Base-by-base conservation (phyloP, 2,113 vertebrate species). In the Paratilapia polleni region DNA sequence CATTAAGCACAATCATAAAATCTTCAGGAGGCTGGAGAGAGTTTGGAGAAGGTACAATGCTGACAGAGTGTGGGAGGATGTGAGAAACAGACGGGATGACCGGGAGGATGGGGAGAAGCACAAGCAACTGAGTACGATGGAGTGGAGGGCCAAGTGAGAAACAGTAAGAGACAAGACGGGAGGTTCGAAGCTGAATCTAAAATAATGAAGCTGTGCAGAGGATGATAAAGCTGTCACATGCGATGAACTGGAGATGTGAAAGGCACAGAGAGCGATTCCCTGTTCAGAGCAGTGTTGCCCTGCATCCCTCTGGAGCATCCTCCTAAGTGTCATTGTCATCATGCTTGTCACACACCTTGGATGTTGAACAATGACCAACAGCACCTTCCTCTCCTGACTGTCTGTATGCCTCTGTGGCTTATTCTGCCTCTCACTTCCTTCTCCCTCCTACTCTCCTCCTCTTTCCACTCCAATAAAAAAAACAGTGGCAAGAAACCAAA, bases 1-100 rank as follows among this genome's bases (percentile, higher is more conserved):
- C 85, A 94, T 95, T 96, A 82, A 96, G 88, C 79, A 84, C 61
- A 82, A 87, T 91, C 89, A 94, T 94, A 82, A 94, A 95, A 94
- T 92, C 78, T 94, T 93, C 87, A 93, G 86, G 78, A 93, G 87
- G 83, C 66, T 86, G 83, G 24, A 78, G 87, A 87, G 85, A 89
- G 83, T 75, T 82, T 77, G 86, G 83, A 84, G 87, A 82, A 86
- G 83, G 84, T 85, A 81, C 80, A 89, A 82, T 80, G 84, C 49
- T 38, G 88, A 89, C 86, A 80, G 85, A 77, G 70, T 82, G 92
- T 88, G 91, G 80, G 87, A 90, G 84, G 82, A 82, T 83, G 83
- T 82, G 83, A 91, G 83, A 81, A 88, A 80, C 62, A 36, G 61
- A 86, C 58, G 75, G 68, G 66, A 85, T 54, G 80, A 84, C 56